phyloP scores from a whole-genome alignment of 2,888 invertebrate genomes.

The Phaedon cochleariae region DNA sequence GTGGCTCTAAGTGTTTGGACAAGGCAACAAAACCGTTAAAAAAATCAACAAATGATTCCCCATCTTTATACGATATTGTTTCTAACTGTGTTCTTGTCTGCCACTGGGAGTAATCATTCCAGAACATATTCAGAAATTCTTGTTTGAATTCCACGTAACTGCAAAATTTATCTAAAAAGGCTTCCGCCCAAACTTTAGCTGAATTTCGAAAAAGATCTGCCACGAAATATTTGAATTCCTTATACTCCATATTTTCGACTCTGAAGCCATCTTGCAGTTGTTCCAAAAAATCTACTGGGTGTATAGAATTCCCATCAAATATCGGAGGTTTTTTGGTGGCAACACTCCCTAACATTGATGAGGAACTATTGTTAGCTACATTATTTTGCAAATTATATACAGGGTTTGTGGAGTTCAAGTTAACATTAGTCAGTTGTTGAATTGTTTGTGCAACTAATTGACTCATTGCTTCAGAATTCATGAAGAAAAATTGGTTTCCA shows the following conservation, averaged over 20 bases:
- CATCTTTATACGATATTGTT: neutral
- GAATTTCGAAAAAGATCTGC: neutral
- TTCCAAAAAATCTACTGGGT: slow-evolving; percentile 1
- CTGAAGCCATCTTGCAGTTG: slow-evolving; percentile 4
- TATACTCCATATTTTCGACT: slow-evolving; percentile 2
- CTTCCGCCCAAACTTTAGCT: neutral
- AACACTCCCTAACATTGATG: too few species aligned
- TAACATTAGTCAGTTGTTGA: too few species aligned
- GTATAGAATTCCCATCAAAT: neutral
- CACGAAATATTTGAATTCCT: neutral
- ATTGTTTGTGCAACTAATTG: too few species aligned
- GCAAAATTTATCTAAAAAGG: neutral
- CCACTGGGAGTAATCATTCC: slow-evolving; percentile 3
- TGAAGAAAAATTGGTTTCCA: too few species aligned
- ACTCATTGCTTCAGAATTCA: too few species aligned
- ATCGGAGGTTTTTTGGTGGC: neutral
- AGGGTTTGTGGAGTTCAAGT: neutral
- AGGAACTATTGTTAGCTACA: too few species aligned
- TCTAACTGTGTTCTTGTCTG: neutral
- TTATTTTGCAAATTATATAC: too few species aligned
- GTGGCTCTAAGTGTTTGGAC: slow-evolving; percentile 1
- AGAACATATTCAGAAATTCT: neutral
- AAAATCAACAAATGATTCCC: neutral
- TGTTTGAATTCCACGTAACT: too few species aligned
- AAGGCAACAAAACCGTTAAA: neutral